Evolutionary conservation across 1,140 invertebrate species (phyloP), one percentile per base, ranked within the genome.

Genomic region (Orchestia grillus): DNA sequence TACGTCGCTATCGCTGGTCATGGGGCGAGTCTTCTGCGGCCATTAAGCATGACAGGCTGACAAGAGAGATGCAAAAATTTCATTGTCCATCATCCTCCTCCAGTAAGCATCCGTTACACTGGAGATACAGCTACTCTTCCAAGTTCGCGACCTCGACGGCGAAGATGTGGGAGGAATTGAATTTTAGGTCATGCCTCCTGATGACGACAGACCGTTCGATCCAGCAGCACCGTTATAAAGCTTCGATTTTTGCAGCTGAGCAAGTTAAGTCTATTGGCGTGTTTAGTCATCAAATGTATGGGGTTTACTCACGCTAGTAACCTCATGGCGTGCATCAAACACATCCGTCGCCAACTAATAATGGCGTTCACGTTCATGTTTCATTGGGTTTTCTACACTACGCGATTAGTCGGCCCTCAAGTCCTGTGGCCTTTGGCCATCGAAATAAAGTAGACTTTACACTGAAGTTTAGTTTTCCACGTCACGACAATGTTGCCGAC

Each of bases 301-400:
- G 62, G 15, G 62, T 77, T 77, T 77, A 77, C 62, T 77, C 62
- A 77, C 62, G 62, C 62, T 77, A 77, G 62, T 19, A 77, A 36
- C 62, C 62, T 77, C 62, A 77, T 77, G 11, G 62, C 62, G 62
- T 77, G 62, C 62, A 77, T 77, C 36, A 77, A 15, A 77, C 11
- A 36, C 62, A 77, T 77, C 1, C 36, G 36, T 77, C 62, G 11
- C 62, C 11, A 77, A 77, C 62, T 77, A 77, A 77, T 77, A 77
- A 77, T 77, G 62, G 62, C 62, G 62, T 36, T 77, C 62, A 77
- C 62, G 62, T 77, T 77, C 62, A 36, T 77, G 62, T 77, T 77
- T 77, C 62, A 77, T 77, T 77, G 62, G 62, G 62, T 77, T 77
- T 77, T 77, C 62, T 77, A 36, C 62, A 77, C 62, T 77, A 77